A percentile compares a stretch with the other conserved stretches of the same genome.
Conservation (phyloP, 2,113 vertebrate species). For the Puntigrus tetrazona region DNA sequence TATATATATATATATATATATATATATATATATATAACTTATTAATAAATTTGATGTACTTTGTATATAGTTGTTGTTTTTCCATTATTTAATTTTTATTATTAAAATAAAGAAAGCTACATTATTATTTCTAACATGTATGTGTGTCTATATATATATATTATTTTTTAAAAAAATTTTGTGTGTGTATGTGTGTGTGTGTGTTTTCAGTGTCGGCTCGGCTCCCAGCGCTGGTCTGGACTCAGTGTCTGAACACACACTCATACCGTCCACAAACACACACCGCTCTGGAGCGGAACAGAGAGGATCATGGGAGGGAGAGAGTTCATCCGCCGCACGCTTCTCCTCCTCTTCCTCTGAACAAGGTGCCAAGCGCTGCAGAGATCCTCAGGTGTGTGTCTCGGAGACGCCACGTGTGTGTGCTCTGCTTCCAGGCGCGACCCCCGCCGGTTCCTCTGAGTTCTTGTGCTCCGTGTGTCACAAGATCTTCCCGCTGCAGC, state of each 20-base stretch:
- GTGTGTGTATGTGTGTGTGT: neutral
- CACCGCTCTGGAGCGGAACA: constrained; percentile 28
- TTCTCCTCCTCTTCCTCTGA: neutral
- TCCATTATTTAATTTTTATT: no score
- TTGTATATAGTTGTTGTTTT: no score
- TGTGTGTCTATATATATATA: no score
- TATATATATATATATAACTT: no score
- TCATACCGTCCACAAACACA: neutral
- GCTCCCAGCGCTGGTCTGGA: neutral
- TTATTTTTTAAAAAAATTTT: neutral
- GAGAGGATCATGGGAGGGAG: constrained; percentile 7
- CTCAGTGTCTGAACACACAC: neutral
- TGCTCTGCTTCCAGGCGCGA: constrained; percentile 54
- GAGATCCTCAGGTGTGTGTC: neutral
- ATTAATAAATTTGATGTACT: no score
- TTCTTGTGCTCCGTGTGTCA: constrained; percentile 81
- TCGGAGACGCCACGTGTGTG: neutral
- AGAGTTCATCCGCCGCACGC: constrained; percentile 26
- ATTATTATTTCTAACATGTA: no score
- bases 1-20: no score
- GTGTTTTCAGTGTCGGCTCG: neutral
- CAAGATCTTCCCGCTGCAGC: constrained; percentile 85
- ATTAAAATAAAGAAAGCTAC: no score
- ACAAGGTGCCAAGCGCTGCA: neutral
- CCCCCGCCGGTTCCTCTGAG: constrained; percentile 60